These are phyloP conservation scores for Daubentonia madagascariensis DNA, from an alignment of 2,113 vertebrate species.

Conservation along the genomic window DNA sequence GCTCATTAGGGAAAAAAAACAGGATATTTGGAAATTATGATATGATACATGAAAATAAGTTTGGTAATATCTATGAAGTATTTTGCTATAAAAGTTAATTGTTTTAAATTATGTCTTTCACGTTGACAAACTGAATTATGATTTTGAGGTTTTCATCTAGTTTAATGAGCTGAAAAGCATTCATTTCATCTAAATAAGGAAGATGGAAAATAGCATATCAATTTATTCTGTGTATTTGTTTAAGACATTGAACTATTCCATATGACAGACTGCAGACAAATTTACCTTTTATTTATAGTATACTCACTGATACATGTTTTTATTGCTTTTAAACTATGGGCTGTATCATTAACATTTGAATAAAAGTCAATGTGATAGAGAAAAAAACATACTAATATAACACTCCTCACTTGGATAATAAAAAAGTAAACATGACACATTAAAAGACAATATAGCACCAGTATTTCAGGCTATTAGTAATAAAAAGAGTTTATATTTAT, in stretches of 20 bases:
- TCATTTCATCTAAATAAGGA: constrained; percentile 52
- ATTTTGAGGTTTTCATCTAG: neutral
- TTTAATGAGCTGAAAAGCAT: neutral
- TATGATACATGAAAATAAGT: neutral
- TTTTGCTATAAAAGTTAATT: neutral
- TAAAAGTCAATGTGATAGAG: constrained; percentile 58
- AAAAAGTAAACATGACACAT: neutral
- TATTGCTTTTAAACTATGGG: constrained; percentile 57
- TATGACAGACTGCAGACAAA: constrained; percentile 23
- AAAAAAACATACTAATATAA: constrained; percentile 46
- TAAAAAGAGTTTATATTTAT: neutral
- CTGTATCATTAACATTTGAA: constrained; percentile 65
- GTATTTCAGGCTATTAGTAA: neutral
- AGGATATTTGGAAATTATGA: neutral
- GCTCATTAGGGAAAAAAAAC: neutral
- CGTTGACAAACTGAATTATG: neutral
- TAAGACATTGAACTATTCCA: constrained; percentile 14
- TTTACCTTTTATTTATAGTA: constrained; percentile 34
- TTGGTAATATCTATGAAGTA: neutral
- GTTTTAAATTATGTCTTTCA: neutral
- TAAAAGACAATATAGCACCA: neutral
- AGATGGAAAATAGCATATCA: constrained; percentile 29
- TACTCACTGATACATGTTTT: constrained; percentile 42
- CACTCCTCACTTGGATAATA: constrained; percentile 12
- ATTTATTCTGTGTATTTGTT: constrained; percentile 38